Evolutionary conservation across 2,113 vertebrate genomes (phyloP), one percentile per base, ranked within the genome.

Genomic region (Brachyhypopomus occidentalis): DNA sequence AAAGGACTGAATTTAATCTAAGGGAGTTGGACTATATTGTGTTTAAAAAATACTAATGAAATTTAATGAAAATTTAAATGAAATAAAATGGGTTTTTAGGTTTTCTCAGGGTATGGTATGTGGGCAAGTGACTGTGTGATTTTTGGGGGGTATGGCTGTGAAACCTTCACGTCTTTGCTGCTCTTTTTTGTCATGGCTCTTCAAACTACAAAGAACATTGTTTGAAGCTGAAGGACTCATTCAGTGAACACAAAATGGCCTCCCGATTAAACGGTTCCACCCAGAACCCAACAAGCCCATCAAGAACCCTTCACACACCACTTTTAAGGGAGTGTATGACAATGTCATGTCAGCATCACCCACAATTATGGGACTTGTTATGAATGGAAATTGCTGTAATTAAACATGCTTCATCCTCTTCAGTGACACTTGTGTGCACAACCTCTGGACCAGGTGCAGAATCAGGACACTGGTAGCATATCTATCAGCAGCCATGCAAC

Each of bases 131-230:
- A 63, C 62, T 34, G 34, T 76, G 59, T 64, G 8, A 38, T 41
- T 27, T 64, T 20, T 30, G 30, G 74, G 63, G 74, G 74, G 41
- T 63, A 63, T 76, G 59, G 74, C 45, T 76, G 63, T 76, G 14
- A 76, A 76, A 17, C 63, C 22, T 76, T 63, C 74, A 63, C 58
- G 45, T 63, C 63, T 76, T 63, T 38, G 38, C 45, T 76, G 19
- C 74, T 76, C 62, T n/a, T n/a, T 63, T 60, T 45, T 76, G 63
- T n/a, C 59, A 48, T 25, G 14, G 38, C 59, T 64, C 59, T 76
- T 56, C 22, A 56, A 12, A 78, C 76, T 78, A 55, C 76, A 78
- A 69, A 78, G 76, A 78, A 69, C 63, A 48, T 69, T 58, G 45
- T 69, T 27, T 58, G 63, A 69, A 34, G 45, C 48, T 69, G 36